A percentile compares a stretch with the other conserved stretches of the same genome.
Conservation (phyloP, 2,113 vertebrate genomes). For the Morone saxatilis region DNA sequence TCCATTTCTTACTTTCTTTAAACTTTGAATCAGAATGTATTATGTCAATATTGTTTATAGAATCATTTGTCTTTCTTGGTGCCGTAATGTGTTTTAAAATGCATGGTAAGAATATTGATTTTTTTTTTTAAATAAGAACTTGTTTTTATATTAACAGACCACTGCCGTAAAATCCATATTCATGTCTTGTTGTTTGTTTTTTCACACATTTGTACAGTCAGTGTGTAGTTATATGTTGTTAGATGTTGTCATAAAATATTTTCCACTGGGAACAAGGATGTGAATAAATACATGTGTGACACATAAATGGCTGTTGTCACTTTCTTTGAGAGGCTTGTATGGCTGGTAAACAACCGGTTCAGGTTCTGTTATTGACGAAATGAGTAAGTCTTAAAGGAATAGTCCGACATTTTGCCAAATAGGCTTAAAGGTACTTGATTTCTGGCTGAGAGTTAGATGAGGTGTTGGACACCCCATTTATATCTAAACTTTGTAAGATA, state of each 20-base stretch:
- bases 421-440: not conserved
- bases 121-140: slow-evolving; percentile 83
- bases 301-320: slow-evolving; percentile 33
- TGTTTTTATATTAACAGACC: slow-evolving; percentile 81
- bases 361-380: slow-evolving; percentile 4
- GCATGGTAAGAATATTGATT: slow-evolving; percentile 87
- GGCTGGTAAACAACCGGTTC: slow-evolving; percentile 27
- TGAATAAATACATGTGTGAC: slow-evolving; percentile 81
- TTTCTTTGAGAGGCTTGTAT: slow-evolving; percentile 27
- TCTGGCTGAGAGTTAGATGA: not conserved
- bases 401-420: not conserved
- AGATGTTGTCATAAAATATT: slow-evolving; percentile 77
- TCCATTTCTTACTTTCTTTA: slow-evolving; percentile 83
- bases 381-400: slow-evolving; percentile 15
- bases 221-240: slow-evolving; percentile 77
- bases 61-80: slow-evolving; percentile 86
- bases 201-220: slow-evolving; percentile 77
- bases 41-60: slow-evolving; percentile 91
- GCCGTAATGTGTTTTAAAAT: slow-evolving; percentile 89
- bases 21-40: slow-evolving; percentile 83
- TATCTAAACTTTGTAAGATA: too few relatives aligned
- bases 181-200: slow-evolving; percentile 57
- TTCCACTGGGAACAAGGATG: slow-evolving; percentile 72
- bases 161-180: slow-evolving; percentile 69
- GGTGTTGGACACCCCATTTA: not conserved